phyloP scores from a whole-genome alignment of 2,888 invertebrate species.

The Mythimna vitellina region DNA sequence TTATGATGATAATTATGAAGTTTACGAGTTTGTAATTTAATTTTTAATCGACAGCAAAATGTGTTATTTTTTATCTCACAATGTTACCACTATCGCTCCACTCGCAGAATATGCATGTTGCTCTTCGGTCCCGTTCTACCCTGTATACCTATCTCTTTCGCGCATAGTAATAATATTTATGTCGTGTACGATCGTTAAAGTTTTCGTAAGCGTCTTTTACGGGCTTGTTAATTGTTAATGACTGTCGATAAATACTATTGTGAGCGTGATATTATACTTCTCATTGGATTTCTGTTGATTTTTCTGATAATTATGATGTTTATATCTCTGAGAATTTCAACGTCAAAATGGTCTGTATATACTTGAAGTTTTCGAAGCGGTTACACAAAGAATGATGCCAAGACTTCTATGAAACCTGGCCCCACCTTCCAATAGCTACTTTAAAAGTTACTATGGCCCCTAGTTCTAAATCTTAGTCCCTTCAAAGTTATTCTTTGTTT shows the following conservation, averaged over 20 bases:
- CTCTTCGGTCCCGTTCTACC: background rate
- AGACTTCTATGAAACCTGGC: too few relatives aligned
- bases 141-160: slow-evolving; percentile 36
- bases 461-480: too few relatives aligned
- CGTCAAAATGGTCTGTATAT: slow-evolving; percentile 13
- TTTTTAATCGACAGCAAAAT: background rate
- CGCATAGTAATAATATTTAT: slow-evolving; percentile 46
- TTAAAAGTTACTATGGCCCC: too few relatives aligned
- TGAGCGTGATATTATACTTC: slow-evolving; percentile 33
- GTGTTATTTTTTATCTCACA: background rate
- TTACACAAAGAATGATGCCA: background rate
- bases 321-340: slow-evolving; percentile 27
- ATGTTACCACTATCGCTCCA: background rate
- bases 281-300: slow-evolving; percentile 43
- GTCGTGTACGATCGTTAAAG: slow-evolving; percentile 57
- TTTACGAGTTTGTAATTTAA: background rate
- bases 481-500: too few relatives aligned
- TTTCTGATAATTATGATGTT: slow-evolving; percentile 29
- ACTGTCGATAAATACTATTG: slow-evolving; percentile 48
- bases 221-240: slow-evolving; percentile 62
- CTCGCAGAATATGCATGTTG: background rate
- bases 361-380: slow-evolving; percentile 24
- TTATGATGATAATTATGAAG: slow-evolving; percentile 1
- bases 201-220: slow-evolving; percentile 61
- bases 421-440: too few relatives aligned